Base-by-base conservation (phyloP, 2,888 invertebrate species). In the Epinotia demarniana region DNA sequence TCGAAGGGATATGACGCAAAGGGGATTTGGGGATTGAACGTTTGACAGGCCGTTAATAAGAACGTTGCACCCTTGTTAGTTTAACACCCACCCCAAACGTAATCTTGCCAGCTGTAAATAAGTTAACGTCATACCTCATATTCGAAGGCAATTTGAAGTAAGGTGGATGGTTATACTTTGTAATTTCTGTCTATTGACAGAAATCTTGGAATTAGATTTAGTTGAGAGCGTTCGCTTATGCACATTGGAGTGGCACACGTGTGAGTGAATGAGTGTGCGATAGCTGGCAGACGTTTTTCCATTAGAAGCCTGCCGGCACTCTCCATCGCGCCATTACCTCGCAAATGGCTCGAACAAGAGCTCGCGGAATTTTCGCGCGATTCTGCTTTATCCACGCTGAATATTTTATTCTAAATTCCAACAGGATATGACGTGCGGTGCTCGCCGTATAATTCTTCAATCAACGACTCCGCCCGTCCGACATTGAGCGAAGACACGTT, bases 1-100 rank as follows among this genome's bases (percentile, higher is more conserved):
- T 82, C 80, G 84, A 81, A 81, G 79, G 86, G 83, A 82, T 84
- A 87, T 88, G 84, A 87, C 86, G 89, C 87, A 88, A 84, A 86
- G 82, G 77, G 87, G 88, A 90, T 91, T 89, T 88, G 84, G 85
- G 89, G 87, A 87, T 83, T 85, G 87, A 84, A 84, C 83, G 87
- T 91, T 87, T 90, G 92, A 90, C 91, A 86, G 89, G 85, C 84
- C 88, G 90, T 92, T 92, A 92, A 92, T 93, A 92, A 91, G 89
- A 87, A 86, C 84, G 81, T 86, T 86, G 85, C 91, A 87, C 92
- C 92, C 92, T 87, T 90, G 91, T 91, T 92, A 89, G 89, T 91
- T 90, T 88, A 85, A 87, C 90, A 89, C 90, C 85, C 85, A 86
- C 89, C 91, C 90, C 85, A 83, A 79, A 72, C 85, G 82, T 87